A percentile compares a stretch with the other conserved stretches of the same genome.
Evolutionary conservation across 2,888 invertebrate genomes (phyloP).

Genomic region (Exephanes ischioxanthus): DNA sequence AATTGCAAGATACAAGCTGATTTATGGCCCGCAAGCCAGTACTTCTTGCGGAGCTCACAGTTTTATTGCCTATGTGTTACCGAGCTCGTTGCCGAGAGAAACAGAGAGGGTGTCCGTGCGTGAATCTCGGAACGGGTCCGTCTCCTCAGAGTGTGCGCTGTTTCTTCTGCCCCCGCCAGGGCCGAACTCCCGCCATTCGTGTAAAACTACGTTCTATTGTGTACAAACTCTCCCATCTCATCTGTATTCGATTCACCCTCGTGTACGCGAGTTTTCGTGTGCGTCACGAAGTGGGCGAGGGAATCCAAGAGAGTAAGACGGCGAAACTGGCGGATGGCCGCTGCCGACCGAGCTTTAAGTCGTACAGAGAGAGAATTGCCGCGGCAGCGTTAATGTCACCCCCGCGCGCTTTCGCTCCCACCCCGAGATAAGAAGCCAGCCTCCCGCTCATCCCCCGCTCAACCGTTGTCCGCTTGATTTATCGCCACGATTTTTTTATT

Average conservation of each 20-base stretch:
- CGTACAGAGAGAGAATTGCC: slow-evolving; percentile 75
- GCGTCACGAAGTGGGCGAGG: neutral
- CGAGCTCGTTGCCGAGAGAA: neutral
- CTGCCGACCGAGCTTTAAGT: slow-evolving; percentile 54
- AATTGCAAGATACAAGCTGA: slow-evolving; percentile 80
- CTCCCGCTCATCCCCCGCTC: slow-evolving; percentile 73
- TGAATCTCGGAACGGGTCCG: neutral
- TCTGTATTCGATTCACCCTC: neutral
- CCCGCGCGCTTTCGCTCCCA: slow-evolving; percentile 70
- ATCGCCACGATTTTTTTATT: slow-evolving; percentile 85
- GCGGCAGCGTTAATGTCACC: slow-evolving; percentile 83
- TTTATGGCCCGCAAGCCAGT: slow-evolving; percentile 72
- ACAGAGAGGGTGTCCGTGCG: slow-evolving; percentile 23
- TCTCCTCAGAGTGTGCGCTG: neutral
- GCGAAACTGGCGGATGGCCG: slow-evolving; percentile 35
- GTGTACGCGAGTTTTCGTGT: slow-evolving; percentile 1
- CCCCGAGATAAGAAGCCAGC: slow-evolving; percentile 82
- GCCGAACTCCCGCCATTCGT: neutral
- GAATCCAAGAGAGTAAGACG: neutral
- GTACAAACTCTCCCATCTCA: neutral
- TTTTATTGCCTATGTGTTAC: slow-evolving; percentile 58
- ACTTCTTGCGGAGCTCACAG: slow-evolving; percentile 56
- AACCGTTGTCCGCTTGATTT: slow-evolving; percentile 81
- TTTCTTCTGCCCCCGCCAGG: neutral
- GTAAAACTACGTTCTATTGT: slow-evolving; percentile 2